A percentile compares a stretch with the other conserved stretches of the same genome.
phyloP scores from a whole-genome alignment of 2,113 vertebrate genomes.

The Mola mola region DNA sequence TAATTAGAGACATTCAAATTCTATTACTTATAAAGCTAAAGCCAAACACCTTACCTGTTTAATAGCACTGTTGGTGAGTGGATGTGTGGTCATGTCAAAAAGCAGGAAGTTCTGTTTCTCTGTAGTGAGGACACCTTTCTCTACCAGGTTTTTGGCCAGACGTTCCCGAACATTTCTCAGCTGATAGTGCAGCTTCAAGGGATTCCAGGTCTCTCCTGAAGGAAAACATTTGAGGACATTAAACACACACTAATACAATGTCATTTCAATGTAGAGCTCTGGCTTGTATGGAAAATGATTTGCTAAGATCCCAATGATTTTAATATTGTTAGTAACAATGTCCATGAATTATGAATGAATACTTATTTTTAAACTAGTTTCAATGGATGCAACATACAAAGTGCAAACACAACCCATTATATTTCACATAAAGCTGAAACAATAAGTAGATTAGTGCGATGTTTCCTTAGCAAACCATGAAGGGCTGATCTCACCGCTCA shows the following conservation, averaged over 20 bases:
- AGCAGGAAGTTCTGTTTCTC: conserved; percentile 99
- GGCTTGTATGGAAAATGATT: no score
- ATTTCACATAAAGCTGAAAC: background rate
- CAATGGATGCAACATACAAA: no score
- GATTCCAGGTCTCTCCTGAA: conserved; percentile 97
- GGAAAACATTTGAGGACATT: conserved; percentile 1
- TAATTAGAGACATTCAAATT: background rate
- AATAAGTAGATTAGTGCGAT: background rate
- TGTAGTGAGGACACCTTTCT: conserved; percentile 96
- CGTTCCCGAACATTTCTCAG: conserved; percentile 94
- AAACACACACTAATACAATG: background rate
- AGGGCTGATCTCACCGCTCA: conserved; percentile 88
- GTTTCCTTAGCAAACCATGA: no score
- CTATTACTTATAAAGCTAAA: background rate
- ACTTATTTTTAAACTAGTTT: no score
- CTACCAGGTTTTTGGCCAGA: conserved; percentile 96
- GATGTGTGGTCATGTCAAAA: conserved; percentile 98
- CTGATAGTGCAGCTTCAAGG: conserved; percentile 96
- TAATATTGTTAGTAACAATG: no score
- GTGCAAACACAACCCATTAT: no score
- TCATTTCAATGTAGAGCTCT: no score
- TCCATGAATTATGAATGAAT: no score
- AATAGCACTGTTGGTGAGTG: conserved; percentile 94
- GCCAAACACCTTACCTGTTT: conserved; percentile 81
- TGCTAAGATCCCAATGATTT: no score